Percentiles rank a stretch among this genome's conserved stretches.
These are phyloP conservation scores for Pampusana beccarii DNA, from an alignment of 2,113 vertebrate species.

Conservation along the genomic window DNA sequence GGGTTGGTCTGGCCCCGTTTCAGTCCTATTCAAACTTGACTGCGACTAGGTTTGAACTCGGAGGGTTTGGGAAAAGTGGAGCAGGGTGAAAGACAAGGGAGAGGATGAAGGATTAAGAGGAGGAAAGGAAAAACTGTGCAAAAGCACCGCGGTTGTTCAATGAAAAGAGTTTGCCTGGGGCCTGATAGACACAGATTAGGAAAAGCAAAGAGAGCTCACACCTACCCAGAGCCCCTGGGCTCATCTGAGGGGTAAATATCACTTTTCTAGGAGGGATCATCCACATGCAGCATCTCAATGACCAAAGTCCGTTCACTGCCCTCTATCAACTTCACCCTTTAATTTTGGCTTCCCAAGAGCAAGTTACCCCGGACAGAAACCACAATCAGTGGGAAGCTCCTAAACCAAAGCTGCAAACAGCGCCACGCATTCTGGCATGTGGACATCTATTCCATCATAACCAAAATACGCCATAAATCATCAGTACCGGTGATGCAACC, in stretches of 20 bases:
- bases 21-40: background rate
- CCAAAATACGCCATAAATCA: background rate
- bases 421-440: rapidly evolving
- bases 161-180: background rate
- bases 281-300: background rate
- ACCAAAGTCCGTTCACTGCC: background rate
- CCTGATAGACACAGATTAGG: background rate
- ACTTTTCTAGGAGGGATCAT: background rate
- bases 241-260: background rate
- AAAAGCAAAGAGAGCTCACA: background rate
- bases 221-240: rapidly evolving
- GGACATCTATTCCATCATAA: background rate
- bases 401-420: background rate
- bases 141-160: background rate
- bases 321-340: no score
- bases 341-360: background rate
- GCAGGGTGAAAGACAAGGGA: background rate
- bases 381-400: background rate
- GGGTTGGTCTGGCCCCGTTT: background rate
- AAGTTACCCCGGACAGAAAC: rapidly evolving
- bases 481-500: background rate
- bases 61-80: background rate
- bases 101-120: background rate
- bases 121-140: background rate
- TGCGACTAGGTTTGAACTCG: background rate